phyloP scores from a whole-genome alignment of 92 coral and sea anemone genomes.

The Meandrina meandrites region DNA sequence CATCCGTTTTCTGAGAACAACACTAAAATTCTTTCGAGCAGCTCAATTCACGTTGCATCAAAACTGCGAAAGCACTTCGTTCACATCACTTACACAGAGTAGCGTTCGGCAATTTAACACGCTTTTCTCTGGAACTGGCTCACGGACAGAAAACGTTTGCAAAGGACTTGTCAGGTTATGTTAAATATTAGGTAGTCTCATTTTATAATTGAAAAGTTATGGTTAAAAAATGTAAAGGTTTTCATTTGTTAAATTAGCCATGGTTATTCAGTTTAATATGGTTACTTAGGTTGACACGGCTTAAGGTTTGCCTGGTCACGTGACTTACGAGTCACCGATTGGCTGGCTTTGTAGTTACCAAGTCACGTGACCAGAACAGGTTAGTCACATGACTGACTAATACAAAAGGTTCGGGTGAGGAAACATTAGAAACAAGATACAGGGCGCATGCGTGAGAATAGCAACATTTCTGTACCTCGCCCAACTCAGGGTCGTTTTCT shows the following conservation, averaged over 20 bases:
- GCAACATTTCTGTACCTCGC: slow-evolving; percentile 61
- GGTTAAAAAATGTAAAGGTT: background rate
- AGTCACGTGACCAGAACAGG: background rate
- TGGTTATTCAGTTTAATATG: background rate
- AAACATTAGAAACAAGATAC: no score
- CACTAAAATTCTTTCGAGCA: background rate
- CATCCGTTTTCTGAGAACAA: background rate
- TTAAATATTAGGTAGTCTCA: background rate
- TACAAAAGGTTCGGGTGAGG: no score
- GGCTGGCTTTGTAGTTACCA: background rate
- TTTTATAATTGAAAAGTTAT: background rate
- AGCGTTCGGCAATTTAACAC: background rate
- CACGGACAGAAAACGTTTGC: background rate
- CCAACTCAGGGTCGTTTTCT: slow-evolving; percentile 77
- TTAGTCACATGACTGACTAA: background rate
- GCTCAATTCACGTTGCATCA: background rate
- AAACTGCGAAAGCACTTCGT: background rate
- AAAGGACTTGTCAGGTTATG: background rate
- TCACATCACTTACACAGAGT: background rate
- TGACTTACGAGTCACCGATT: background rate
- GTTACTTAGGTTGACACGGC: background rate
- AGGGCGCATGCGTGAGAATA: slow-evolving; percentile 8
- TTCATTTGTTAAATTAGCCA: background rate
- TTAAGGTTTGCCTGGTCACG: background rate
- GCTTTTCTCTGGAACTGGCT: background rate